Base-by-base conservation (phyloP, 2,113 vertebrate genomes). In the Sphaerodactylus townsendi region DNA sequence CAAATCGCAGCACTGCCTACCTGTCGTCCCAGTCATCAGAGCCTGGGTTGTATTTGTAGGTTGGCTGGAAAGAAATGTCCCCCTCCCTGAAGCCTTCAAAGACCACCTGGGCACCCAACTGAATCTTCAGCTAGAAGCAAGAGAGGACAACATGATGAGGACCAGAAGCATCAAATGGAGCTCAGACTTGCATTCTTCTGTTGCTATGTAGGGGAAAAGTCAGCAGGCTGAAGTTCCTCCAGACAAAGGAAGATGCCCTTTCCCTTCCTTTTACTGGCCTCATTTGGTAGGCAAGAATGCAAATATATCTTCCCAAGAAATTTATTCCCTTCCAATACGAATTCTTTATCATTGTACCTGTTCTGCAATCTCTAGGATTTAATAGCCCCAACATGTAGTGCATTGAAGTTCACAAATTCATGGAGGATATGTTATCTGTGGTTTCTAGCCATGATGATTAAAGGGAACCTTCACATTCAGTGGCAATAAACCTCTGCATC, bases 11-110 rank as follows among this genome's bases (percentile, higher is more conserved):
- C 44, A 10, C 3, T 10, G 3, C 90, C 41, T 96, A 99, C 99
- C 99, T 99, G 59, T 98, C 98, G 91, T 99, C 99, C 99, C 99
- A 99, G 37, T 96, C 94, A 48, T 99, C 97, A 17, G 98, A 98
- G 84, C 98, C 98, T 0, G 97, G 95, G 81, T 99, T 97, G 1
- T 99, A 99, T 90, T 99, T 99, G 88, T 99, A 99, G 0, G 99
- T 99, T 50, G 99, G 99, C 86, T 98, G 98, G 94, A 99, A 99
- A 13, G 95, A 90, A 84, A 99, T 97, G 71, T 96, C 93, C 70
- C 99, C 99, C 89, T 99, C 99, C 28, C 91, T 94, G 88, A 99
- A 99, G 86, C 97, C 98, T 75, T 96, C 96, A 91, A 99, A 99
- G 77, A 97, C 97, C 10, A 95, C 94, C 65, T 97, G 95, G 46